Evolutionary conservation across 2,888 invertebrate species (phyloP).

Genomic region (Agriopis aurantiaria): DNA sequence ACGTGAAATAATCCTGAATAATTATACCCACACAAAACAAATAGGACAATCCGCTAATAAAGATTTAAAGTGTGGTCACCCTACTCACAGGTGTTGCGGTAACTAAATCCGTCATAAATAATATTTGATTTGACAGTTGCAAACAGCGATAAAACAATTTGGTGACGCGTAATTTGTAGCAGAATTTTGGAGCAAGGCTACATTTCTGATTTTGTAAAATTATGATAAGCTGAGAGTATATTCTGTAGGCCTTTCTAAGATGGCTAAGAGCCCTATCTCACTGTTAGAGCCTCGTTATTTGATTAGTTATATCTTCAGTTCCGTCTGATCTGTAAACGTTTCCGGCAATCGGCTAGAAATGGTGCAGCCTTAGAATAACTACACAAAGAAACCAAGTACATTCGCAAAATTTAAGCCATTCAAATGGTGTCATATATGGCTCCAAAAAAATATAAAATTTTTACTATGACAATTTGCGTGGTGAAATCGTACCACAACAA

Average conservation of each 20-base stretch:
- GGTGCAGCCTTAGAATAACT: too few relatives aligned
- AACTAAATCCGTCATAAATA: slow-evolving; percentile 78
- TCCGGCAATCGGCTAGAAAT: too few relatives aligned
- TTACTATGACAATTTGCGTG: too few relatives aligned
- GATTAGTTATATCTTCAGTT: too few relatives aligned
- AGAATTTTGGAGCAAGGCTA: slow-evolving; percentile 9
- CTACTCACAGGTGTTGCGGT: slow-evolving; percentile 73
- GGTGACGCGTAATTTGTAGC: slow-evolving; percentile 47
- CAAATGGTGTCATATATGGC: too few relatives aligned
- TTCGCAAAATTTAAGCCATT: too few relatives aligned
- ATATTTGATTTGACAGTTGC: slow-evolving; percentile 78
- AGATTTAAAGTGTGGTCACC: slow-evolving; percentile 61
- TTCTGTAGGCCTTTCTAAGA: background rate
- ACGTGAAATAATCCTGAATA: slow-evolving; percentile 17
- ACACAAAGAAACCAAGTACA: too few relatives aligned
- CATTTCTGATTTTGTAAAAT: background rate
- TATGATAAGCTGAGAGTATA: background rate
- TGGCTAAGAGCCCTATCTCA: background rate
- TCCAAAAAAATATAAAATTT: too few relatives aligned
- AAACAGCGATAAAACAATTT: slow-evolving; percentile 72
- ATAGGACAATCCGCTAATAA: slow-evolving; percentile 59
- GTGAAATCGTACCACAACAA: too few relatives aligned
- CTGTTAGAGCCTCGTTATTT: background rate
- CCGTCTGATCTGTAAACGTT: too few relatives aligned
- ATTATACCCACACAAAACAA: slow-evolving; percentile 36